Evolutionary conservation across 2,888 invertebrate species (phyloP).

Genomic region (Esperia sulphurella): DNA sequence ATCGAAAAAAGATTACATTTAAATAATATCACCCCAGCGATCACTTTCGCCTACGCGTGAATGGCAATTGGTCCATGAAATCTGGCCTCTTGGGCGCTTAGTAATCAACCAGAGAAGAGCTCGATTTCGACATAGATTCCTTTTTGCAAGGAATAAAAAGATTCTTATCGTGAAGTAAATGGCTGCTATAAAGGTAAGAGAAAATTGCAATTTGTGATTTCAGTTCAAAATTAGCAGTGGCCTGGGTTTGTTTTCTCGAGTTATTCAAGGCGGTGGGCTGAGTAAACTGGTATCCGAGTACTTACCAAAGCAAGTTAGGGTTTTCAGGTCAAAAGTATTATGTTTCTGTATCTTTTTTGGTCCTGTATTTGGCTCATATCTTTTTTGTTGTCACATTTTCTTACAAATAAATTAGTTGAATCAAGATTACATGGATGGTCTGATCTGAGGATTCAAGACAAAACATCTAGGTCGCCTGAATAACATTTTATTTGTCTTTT

Average conservation of each 20-base stretch:
- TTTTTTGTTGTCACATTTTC: too few relatives aligned
- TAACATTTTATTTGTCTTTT: too few relatives aligned
- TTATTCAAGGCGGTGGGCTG: conserved; percentile 1
- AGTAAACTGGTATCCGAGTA: not conserved
- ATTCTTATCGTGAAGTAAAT: conserved; percentile 68
- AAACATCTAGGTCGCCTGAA: too few relatives aligned
- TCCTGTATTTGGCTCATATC: too few relatives aligned
- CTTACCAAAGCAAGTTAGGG: conserved; percentile 4
- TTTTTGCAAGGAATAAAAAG: conserved; percentile 69
- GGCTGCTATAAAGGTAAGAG: conserved; percentile 58
- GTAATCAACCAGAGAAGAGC: conserved; percentile 69
- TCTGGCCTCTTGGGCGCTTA: conserved; percentile 71
- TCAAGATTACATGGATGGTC: too few relatives aligned
- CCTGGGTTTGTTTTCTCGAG: conserved; percentile 17
- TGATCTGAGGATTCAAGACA: too few relatives aligned
- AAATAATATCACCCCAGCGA: conserved; percentile 77
- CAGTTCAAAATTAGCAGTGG: conserved; percentile 54
- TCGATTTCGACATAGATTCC: conserved; percentile 65
- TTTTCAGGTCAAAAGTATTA: conserved; percentile 7
- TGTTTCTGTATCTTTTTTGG: not conserved
- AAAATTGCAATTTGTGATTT: conserved; percentile 71
- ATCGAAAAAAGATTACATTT: conserved; percentile 78
- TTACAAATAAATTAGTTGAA: too few relatives aligned
- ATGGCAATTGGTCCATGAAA: conserved; percentile 70
- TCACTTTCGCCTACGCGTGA: conserved; percentile 70